Evolutionary conservation across 1,140 invertebrate species (phyloP).

Genomic region (Scaptomyza montana): DNA sequence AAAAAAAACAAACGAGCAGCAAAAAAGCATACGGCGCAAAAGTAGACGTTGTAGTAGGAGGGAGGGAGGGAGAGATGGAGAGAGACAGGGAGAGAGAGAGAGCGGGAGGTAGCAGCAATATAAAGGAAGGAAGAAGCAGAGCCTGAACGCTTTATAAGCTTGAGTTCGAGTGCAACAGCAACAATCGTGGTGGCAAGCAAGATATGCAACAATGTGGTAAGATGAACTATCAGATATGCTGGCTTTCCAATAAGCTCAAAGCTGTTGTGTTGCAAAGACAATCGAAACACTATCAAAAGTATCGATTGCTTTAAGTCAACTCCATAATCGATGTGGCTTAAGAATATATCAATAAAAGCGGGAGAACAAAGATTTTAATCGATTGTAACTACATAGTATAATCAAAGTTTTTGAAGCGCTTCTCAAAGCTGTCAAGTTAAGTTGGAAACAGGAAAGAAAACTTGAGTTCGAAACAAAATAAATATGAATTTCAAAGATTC

Average conservation of each 20-base stretch:
- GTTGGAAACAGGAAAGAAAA: neutral
- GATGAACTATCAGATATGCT: neutral
- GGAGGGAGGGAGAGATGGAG: neutral
- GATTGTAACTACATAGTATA: no score
- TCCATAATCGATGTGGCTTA: no score
- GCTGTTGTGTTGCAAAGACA: no score
- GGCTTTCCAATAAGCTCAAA: neutral
- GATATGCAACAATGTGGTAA: neutral
- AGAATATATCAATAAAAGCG: no score
- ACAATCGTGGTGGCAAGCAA: neutral
- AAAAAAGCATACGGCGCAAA: conserved; percentile 8
- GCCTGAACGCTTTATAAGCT: conserved; percentile 17
- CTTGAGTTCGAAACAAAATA: no score
- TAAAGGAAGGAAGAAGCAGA: conserved; percentile 2
- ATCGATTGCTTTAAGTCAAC: no score
- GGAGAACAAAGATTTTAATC: no score
- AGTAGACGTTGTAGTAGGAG: conserved; percentile 2
- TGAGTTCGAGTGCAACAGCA: conserved; percentile 22
- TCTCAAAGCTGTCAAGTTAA: no score
- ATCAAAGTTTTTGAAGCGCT: no score
- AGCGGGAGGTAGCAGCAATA: neutral
- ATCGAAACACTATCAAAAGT: no score
- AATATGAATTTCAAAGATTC: no score
- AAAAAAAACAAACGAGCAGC: conserved; percentile 2
- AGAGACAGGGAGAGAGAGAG: neutral